Conservation (phyloP, 2,888 invertebrate species). For the Gryllus longicercus region DNA sequence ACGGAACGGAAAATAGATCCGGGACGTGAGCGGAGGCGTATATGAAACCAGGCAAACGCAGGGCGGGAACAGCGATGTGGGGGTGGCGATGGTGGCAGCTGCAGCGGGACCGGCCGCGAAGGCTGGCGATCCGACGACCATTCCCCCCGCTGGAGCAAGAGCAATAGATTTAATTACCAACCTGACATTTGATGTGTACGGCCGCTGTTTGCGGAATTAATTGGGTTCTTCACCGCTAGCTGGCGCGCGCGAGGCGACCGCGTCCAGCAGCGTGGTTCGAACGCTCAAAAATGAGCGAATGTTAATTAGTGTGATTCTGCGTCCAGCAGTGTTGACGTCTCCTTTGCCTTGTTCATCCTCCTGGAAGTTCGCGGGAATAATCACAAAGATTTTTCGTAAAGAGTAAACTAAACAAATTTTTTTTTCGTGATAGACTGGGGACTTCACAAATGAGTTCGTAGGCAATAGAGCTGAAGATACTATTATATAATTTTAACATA, state of each 20-base stretch:
- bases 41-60: no score
- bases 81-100: neutral
- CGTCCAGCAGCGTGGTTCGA: neutral
- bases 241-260: neutral
- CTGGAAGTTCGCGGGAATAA: no score
- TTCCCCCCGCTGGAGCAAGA: neutral
- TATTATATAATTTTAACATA: no score
- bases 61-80: neutral
- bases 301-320: neutral
- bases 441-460: no score
- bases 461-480: no score
- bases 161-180: constrained; percentile 11
- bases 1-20: no score
- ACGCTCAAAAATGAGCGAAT: neutral
- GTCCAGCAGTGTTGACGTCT: neutral
- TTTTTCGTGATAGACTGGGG: no score
- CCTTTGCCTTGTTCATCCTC: no score
- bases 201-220: neutral
- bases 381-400: no score
- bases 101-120: no score
- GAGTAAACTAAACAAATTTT: no score
- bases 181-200: constrained; percentile 7
- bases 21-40: no score
- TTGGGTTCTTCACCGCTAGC: neutral
- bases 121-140: neutral